Evolutionary conservation across 2,113 vertebrate genomes (phyloP), one percentile per base, ranked within the genome.

Genomic region (Spilogale gracilis): DNA sequence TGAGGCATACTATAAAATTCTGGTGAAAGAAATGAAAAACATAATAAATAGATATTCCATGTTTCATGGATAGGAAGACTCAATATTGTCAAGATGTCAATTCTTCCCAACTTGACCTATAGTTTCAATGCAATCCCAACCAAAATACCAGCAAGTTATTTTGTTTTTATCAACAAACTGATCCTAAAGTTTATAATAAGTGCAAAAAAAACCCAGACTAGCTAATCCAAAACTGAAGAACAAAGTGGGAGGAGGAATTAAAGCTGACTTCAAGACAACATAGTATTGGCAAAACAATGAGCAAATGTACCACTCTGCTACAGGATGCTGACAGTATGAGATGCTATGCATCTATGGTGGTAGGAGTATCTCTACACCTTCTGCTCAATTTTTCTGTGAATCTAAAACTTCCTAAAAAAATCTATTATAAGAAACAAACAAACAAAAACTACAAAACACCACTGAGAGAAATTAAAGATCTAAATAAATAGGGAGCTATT

Each of bases 21-120:
- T 79, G 18, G 60, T 84, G 17, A 65, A 63, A 92, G 13, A 82
- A 82, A 93, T 63, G 32, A 80, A 69, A 13, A 85, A 79, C 32
- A 82, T 82, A 74, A 88, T 32, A 96, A 86, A 80, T 32, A n/a
- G 60, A 80, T 85, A 84, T 17, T 71, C 71, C 45, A 81, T 58
- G 25, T 78, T 78, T 78, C 21, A 56, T 58, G 10, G 16, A 43
- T 23, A 54, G 20, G 18, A 85, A 79, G 9, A 63, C 11, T 16
- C 13, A 50, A 71, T 80, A 54, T 80, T 50, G 45, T 76, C 21
- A 80, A 80, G 13, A 76, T 27, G 74, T 76, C 74, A 50, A 76
- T 91, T 71, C 45, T 67, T 79, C 32, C 23, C 32, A 95, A 71
- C 0, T 10, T 85, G 23, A 91, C 79, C 25, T 38, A 85, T 18